Evolutionary conservation across 2,113 vertebrate species (phyloP), one percentile per base, ranked within the genome.

Genomic region (Acanthochromis polyacanthus): DNA sequence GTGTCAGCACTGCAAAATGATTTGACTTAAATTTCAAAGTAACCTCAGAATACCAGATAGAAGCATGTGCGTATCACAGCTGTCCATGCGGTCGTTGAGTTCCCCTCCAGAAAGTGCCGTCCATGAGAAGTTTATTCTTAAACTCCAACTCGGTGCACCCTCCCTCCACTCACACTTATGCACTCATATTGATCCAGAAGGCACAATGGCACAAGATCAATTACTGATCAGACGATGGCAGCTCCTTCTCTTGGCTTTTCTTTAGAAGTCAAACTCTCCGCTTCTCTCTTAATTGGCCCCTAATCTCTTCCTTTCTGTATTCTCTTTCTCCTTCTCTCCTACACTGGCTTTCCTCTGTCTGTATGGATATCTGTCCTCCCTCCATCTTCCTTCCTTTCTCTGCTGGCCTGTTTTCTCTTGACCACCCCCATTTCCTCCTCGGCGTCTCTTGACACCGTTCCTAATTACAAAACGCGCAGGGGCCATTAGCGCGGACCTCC

Each of bases 391-490:
- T 75, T 81, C 72, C 40, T 75, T 81, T 74, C 40, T 69, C 63
- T 55, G n/a, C 50, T 5, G 46, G 57, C 75, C 74, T 66, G 52
- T 71, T 75, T 78, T 85, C 68, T 81, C 45, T 78, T 67, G 75
- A 79, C 77, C 82, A 40, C 71, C 83, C 70, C 75, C 48, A 74
- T 63, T 65, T 78, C 69, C 63, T 58, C 59, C 75, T 38, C 45
- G 30, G 55, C 57, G n/a, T 92, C 82, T 84, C 90, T 78, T 87
- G 88, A 90, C 88, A 75, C 78, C 0, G 53, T 64, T 82, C 69
- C 85, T 91, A 90, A 92, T 91, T 90, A 88, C 86, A 76, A 87
- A 90, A 88, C 86, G 65, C 77, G 80, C 70, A 67, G 87, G 87
- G 84, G 81, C 89, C 89, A 91, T 93, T 92, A 92, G 92, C 22